A percentile compares a stretch with the other conserved stretches of the same genome.
Conservation (phyloP, 1,140 invertebrate genomes). For the Drosophila yakuba region DNA sequence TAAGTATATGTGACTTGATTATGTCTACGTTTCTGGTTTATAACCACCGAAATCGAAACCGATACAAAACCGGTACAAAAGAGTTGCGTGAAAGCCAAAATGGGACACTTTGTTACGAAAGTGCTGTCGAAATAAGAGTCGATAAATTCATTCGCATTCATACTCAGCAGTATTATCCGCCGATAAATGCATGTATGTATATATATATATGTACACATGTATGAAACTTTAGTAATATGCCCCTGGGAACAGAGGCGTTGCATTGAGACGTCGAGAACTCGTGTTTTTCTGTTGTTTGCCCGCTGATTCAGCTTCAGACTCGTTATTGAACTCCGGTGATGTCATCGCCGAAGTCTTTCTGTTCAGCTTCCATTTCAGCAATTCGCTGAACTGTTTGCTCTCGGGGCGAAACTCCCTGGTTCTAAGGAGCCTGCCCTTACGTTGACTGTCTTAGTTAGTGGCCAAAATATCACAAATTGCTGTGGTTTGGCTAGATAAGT, state of each 20-base stretch:
- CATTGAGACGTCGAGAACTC: slow-evolving; percentile 13
- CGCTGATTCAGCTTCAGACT: neutral
- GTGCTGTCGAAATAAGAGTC: slow-evolving; percentile 30
- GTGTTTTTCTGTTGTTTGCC: slow-evolving; percentile 8
- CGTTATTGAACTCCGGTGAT: slow-evolving; percentile 32
- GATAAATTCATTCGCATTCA: slow-evolving; percentile 12
- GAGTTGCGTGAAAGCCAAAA: slow-evolving; percentile 44
- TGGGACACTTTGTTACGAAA: slow-evolving; percentile 39
- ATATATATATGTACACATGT: neutral
- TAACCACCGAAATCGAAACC: slow-evolving; percentile 32
- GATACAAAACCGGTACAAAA: slow-evolving; percentile 28
- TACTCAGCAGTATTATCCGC: neutral
- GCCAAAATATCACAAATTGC: neutral
- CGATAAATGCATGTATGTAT: slow-evolving; percentile 1
- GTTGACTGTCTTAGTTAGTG: too few relatives aligned
- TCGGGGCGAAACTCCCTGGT: slow-evolving; percentile 1
- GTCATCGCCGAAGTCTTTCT: slow-evolving; percentile 16
- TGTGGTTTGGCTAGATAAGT: too few relatives aligned
- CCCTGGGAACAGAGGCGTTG: slow-evolving; percentile 21
- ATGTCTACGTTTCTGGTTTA: slow-evolving; percentile 8
- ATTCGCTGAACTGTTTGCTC: slow-evolving; percentile 11
- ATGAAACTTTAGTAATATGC: neutral
- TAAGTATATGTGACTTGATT: neutral
- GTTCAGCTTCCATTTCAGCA: slow-evolving; percentile 38
- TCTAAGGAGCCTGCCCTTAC: neutral